phyloP scores from a whole-genome alignment of 2,888 invertebrate species.

The Drosophila mettleri region DNA sequence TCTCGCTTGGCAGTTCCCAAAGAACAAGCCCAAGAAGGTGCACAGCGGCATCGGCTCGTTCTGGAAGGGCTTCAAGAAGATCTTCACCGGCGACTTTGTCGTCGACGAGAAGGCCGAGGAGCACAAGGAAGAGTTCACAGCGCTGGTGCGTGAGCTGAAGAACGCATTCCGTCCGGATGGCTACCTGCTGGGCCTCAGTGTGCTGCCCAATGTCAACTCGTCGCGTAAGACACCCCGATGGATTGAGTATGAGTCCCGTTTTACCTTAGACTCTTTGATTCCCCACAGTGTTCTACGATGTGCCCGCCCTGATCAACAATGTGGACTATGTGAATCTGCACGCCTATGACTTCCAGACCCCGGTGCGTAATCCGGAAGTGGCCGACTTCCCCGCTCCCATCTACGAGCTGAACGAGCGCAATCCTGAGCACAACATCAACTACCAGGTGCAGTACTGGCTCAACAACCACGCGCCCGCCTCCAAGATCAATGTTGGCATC shows the following conservation, averaged over 20 bases:
- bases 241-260: not conserved
- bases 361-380: constrained; percentile 91
- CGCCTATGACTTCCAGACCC: constrained; percentile 92
- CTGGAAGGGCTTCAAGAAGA: constrained; percentile 92
- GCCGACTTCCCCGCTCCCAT: constrained; percentile 91
- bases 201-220: constrained; percentile 92
- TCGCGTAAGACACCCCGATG: constrained; percentile 86
- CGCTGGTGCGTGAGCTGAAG: constrained; percentile 90
- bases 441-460: constrained; percentile 89
- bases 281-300: constrained; percentile 90
- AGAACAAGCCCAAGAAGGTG: constrained; percentile 91
- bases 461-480: constrained; percentile 86
- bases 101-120: constrained; percentile 93
- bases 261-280: constrained; percentile 53
- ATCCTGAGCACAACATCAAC: constrained; percentile 89
- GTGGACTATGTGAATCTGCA: constrained; percentile 92
- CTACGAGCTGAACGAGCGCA: constrained; percentile 90
- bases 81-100: constrained; percentile 88
- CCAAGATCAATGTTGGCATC: constrained; percentile 90
- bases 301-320: constrained; percentile 90
- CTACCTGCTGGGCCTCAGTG: constrained; percentile 88
- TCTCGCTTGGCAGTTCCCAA: constrained; percentile 94
- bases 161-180: constrained; percentile 90
- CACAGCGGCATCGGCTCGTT: constrained; percentile 87
- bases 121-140: constrained; percentile 92